Conservation (phyloP, 92 coral and sea anemone species). For the Epizoanthus stellaris region DNA sequence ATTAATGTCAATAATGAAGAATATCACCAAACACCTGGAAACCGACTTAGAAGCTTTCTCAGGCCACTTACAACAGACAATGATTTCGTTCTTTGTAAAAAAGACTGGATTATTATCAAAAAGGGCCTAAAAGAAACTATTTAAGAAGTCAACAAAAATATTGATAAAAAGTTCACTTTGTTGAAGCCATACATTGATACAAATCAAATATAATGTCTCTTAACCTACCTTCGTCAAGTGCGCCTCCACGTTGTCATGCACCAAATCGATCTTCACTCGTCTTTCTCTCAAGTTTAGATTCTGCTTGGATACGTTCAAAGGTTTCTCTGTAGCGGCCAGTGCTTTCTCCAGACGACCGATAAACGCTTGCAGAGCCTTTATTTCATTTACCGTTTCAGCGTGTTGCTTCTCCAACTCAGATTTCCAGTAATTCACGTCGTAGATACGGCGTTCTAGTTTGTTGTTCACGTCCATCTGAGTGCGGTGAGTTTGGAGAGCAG, state of each 20-base stretch:
- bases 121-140: neutral
- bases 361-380: slow-evolving; percentile 91
- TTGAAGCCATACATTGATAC: no score
- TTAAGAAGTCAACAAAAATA: neutral
- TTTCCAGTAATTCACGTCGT: slow-evolving; percentile 90
- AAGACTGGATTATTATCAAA: neutral
- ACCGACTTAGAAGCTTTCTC: neutral
- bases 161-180: no score
- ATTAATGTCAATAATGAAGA: neutral
- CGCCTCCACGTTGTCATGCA: slow-evolving; percentile 91
- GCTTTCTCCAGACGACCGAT: slow-evolving; percentile 98
- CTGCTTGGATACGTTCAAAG: slow-evolving; percentile 89
- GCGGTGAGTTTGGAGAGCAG: slow-evolving; percentile 90
- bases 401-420: slow-evolving; percentile 93
- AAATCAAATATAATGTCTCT: neutral
- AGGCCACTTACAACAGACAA: neutral
- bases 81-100: neutral
- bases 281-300: slow-evolving; percentile 90
- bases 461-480: slow-evolving; percentile 98
- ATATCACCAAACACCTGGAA: neutral
- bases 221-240: slow-evolving; percentile 81
- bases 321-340: slow-evolving; percentile 91
- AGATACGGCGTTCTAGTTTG: slow-evolving; percentile 88
- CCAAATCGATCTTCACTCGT: slow-evolving; percentile 91
- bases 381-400: slow-evolving; percentile 92